These are phyloP conservation scores for Drosophila yooni DNA, from an alignment of 2,888 invertebrate genomes.

Conservation along the genomic window DNA sequence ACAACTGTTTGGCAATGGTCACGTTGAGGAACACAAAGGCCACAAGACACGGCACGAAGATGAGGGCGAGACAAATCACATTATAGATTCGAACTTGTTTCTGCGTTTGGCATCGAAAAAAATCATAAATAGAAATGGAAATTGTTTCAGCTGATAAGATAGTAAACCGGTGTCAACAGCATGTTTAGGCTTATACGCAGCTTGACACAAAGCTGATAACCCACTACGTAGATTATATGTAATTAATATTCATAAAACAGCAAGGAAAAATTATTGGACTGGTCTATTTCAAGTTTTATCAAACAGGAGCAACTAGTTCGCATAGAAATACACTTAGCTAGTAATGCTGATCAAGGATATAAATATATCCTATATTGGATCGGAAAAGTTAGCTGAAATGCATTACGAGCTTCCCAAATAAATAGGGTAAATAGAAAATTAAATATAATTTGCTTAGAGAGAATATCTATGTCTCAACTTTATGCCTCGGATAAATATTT, in stretches of 20 bases:
- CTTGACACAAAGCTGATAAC: slow-evolving; percentile 1
- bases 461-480: no score
- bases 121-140: slow-evolving; percentile 48
- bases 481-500: no score
- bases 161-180: slow-evolving; percentile 38
- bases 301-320: no score
- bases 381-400: no score
- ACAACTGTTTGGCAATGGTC: slow-evolving; percentile 86
- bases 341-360: no score
- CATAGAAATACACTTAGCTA: no score
- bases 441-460: no score
- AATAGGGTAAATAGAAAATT: no score
- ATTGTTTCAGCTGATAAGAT: slow-evolving; percentile 66
- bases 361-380: no score
- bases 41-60: slow-evolving; percentile 85
- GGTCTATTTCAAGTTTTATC: no score
- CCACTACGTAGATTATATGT: background rate
- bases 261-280: background rate
- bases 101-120: slow-evolving; percentile 45
- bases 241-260: slow-evolving; percentile 1
- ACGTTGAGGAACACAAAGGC: slow-evolving; percentile 86
- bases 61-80: slow-evolving; percentile 81
- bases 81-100: slow-evolving; percentile 74
- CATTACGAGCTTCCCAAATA: no score
- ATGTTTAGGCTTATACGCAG: slow-evolving; percentile 20